Percentiles rank a stretch among this genome's conserved stretches.
phyloP scores from a whole-genome alignment of 2,797 vertebrate species.

The Sebastiscus tertius region DNA sequence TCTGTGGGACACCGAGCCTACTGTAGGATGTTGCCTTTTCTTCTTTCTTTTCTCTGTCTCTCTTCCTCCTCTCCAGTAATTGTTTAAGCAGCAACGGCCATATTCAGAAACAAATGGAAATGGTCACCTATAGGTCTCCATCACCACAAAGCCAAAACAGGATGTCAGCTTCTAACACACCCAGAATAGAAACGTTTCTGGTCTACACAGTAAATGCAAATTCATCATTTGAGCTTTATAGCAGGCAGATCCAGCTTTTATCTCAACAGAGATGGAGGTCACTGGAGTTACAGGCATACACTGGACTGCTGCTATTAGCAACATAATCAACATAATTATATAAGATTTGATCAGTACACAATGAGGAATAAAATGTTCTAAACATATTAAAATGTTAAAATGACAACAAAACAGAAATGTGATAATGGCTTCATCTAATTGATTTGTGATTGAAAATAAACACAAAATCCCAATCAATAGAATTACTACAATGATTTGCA shows the following conservation, averaged over 20 bases:
- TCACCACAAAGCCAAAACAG: background rate
- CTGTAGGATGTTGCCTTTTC: no score
- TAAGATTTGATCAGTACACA: background rate
- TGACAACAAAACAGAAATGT: background rate
- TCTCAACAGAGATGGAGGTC: background rate
- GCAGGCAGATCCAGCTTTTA: background rate
- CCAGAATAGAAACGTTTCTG: background rate
- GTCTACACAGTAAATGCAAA: background rate
- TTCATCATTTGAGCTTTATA: background rate
- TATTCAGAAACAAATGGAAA: background rate
- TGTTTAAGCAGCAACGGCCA: background rate
- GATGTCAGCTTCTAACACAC: background rate
- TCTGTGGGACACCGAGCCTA: background rate
- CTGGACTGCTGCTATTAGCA: background rate
- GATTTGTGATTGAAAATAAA: background rate
- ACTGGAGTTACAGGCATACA: background rate
- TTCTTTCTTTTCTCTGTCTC: background rate
- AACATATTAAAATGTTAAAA: background rate
- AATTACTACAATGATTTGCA: background rate
- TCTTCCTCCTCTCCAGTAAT: background rate
- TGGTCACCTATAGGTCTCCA: background rate
- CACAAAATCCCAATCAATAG: background rate
- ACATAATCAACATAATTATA: background rate
- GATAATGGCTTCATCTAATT: background rate
- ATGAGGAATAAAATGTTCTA: background rate